These are phyloP conservation scores for Holothuria glaberrima DNA, from an alignment of 35 echinoderm and acorn worm species.

Conservation along the genomic window DNA sequence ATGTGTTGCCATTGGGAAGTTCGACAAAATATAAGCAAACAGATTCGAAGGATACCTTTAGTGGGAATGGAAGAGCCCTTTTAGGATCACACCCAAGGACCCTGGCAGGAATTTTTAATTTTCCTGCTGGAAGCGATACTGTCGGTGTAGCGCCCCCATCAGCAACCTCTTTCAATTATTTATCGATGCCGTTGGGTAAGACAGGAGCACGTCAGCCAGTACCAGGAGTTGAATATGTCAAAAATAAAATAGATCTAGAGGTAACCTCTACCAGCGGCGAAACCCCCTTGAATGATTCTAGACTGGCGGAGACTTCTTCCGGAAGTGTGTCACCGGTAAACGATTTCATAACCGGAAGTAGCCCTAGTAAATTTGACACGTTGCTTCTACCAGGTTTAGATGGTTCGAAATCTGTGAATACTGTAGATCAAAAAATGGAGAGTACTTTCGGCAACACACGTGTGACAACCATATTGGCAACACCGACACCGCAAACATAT, in stretches of 20 bases:
- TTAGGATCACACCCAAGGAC: neutral
- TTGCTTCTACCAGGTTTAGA: too few relatives aligned
- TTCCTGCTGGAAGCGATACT: too few relatives aligned
- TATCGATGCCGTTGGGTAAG: neutral
- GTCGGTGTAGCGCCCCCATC: neutral
- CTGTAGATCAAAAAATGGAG: too few relatives aligned
- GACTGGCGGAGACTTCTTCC: neutral
- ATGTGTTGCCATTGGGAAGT: neutral
- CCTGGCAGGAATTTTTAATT: neutral
- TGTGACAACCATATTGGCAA: conserved; percentile 1
- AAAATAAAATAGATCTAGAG: conserved; percentile 22
- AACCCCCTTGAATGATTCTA: neutral
- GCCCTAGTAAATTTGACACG: neutral
- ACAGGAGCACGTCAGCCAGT: conserved; percentile 27
- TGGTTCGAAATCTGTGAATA: too few relatives aligned
- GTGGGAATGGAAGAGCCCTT: neutral
- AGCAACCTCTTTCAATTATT: neutral
- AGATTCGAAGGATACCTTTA: neutral
- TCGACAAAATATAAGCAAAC: neutral
- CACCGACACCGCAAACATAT: conserved; percentile 15
- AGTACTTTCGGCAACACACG: too few relatives aligned
- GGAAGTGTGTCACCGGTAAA: neutral
- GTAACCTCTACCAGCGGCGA: neutral
- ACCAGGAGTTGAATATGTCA: conserved; percentile 26
- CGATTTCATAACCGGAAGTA: neutral